Evolutionary conservation across 1,140 invertebrate genomes (phyloP), one percentile per base, ranked within the genome.

Genomic region (Papilio polyxenes): DNA sequence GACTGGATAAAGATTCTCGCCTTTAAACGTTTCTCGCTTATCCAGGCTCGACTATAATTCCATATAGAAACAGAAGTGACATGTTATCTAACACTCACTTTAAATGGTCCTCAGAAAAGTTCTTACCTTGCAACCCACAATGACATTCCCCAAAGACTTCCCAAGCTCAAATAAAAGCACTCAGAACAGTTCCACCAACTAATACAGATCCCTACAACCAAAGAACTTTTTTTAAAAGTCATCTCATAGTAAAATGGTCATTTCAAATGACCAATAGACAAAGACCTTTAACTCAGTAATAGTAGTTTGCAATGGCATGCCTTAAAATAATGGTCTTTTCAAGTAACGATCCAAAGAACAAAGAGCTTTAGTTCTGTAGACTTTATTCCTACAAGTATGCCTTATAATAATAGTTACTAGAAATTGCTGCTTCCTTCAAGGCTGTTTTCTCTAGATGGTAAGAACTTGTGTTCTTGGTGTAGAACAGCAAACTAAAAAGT

Each of bases 141-240:
- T 53, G 8, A 51, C 75, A 77, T 77, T 77, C 49, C 49, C 75
- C 15, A 53, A 49, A 77, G n/a, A 37, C 23, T 51, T 15, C 10
- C 75, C 5, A 53, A 31, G 75, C 75, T 53, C 11, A 77, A 77
- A 77, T 77, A 49, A 56, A 77, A 53, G 75, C 49, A 77, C 44
- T 75, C 44, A 11, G 11, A 7, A 31, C 75, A 77, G 20, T 20
- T 10, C 23, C 75, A 23, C 75, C 75, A 77, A 23, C 49, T 56
- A 77, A 2, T 8, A 20, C 9, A 77, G 48, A 77, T 9, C 75
- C 49, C 31, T 31, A 15, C 0, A 44, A 13, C 11, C 13, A 74
- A 11, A 13, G 11, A 74, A 37, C 2, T 40, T 7, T 2, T 49
- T 75, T 40, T n/a, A 17, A 11, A 40, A 40, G 17, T 15, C 4